Percentiles rank a stretch among this genome's conserved stretches.
Evolutionary conservation across 1,140 invertebrate species (phyloP).

Genomic region (Pseudachorutes palmiensis): DNA sequence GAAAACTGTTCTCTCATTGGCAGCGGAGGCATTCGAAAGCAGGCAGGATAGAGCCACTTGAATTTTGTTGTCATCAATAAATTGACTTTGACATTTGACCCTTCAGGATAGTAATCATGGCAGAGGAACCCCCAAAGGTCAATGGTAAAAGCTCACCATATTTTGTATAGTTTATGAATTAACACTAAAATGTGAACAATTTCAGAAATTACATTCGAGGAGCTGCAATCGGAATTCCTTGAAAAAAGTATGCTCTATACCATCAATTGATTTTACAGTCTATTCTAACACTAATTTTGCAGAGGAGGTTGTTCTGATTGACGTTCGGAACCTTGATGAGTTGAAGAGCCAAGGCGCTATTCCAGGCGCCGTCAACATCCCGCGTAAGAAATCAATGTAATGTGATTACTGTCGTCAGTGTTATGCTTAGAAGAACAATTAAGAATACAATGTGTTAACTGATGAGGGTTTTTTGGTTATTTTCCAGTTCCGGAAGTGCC

Average conservation of each 20-base stretch:
- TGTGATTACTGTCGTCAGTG: neutral
- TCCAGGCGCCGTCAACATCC: conserved; percentile 32
- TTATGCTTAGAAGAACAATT: conserved; percentile 2
- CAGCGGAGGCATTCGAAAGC: too few species aligned
- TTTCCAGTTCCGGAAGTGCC: conserved; percentile 32
- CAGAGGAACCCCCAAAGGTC: neutral
- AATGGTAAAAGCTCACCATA: neutral
- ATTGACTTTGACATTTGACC: neutral
- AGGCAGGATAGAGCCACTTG: too few species aligned
- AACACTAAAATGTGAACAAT: too few species aligned
- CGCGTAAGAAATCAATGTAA: conserved; percentile 20
- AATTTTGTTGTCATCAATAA: too few species aligned
- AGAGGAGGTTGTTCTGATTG: conserved; percentile 29
- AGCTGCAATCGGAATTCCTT: neutral
- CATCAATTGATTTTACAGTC: too few species aligned
- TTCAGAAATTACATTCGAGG: neutral
- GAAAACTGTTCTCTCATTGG: neutral
- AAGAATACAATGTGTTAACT: neutral
- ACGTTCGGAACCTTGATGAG: conserved; percentile 32
- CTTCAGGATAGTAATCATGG: neutral
- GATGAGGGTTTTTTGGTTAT: neutral
- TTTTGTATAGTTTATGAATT: too few species aligned
- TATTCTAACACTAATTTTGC: neutral
- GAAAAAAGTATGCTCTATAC: neutral
- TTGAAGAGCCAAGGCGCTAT: conserved; percentile 25